These are phyloP conservation scores for Bergia puertoricense DNA, from an alignment of 92 coral and sea anemone species.

Conservation along the genomic window DNA sequence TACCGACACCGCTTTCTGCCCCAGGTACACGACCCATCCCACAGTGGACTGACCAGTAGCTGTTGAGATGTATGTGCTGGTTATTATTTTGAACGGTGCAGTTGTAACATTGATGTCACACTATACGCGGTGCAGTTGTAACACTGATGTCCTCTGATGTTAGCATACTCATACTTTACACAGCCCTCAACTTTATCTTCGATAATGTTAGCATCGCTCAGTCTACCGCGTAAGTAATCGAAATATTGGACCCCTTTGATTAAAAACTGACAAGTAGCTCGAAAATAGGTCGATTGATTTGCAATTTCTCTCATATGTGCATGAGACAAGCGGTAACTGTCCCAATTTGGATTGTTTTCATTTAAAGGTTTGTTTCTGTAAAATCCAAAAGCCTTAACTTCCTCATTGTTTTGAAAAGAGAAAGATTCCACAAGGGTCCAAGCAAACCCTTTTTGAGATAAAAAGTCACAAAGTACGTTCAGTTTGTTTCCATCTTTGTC, in stretches of 20 bases:
- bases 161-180: no score
- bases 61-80: slow-evolving; percentile 17
- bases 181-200: not conserved
- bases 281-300: no score
- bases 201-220: not conserved
- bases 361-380: slow-evolving; percentile 17
- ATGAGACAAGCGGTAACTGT: not conserved
- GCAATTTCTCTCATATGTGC: not conserved
- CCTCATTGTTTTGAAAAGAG: slow-evolving; percentile 36
- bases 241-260: not conserved
- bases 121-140: not conserved
- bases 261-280: no score
- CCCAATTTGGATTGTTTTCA: not conserved
- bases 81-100: slow-evolving; percentile 16
- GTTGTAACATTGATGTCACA: slow-evolving; percentile 15
- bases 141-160: no score
- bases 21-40: slow-evolving; percentile 14
- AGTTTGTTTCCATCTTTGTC: no score
- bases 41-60: not conserved
- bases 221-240: not conserved
- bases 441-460: slow-evolving; percentile 26
- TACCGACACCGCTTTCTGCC: not conserved
- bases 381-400: slow-evolving; percentile 38
- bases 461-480: not conserved
- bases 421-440: no score